These are phyloP conservation scores for Camelus bactrianus DNA, from an alignment of 2,113 vertebrate genomes.

Conservation along the genomic window DNA sequence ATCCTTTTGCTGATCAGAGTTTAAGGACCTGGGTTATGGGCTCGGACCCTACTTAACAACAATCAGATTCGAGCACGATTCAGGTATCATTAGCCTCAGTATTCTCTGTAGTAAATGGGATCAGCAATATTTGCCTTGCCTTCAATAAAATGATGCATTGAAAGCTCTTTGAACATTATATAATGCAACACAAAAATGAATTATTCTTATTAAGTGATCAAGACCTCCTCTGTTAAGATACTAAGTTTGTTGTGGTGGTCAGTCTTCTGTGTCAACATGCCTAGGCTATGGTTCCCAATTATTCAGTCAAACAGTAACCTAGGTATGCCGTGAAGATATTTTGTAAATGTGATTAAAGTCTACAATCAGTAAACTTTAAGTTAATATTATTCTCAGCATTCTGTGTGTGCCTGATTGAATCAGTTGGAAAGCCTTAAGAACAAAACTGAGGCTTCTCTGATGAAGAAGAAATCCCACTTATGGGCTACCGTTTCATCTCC, in stretches of 20 bases:
- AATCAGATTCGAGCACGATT: not conserved
- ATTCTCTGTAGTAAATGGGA: not conserved
- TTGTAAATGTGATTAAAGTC: not conserved
- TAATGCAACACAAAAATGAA: not conserved
- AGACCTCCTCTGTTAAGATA: not conserved
- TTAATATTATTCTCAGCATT: not conserved
- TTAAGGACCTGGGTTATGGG: not conserved
- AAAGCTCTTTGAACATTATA: not conserved
- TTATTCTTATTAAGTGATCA: not conserved
- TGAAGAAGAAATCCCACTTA: not conserved
- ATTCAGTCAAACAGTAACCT: not conserved
- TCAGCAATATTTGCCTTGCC: not conserved
- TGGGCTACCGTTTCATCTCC: not conserved
- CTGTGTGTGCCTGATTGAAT: not conserved
- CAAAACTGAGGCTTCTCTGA: not conserved
- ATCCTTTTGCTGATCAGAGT: not conserved
- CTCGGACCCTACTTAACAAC: not conserved
- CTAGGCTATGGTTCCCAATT: not conserved
- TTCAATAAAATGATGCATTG: not conserved
- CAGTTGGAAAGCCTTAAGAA: not conserved
- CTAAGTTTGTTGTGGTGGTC: not conserved
- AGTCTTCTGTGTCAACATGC: not conserved
- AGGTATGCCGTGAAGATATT: not conserved
- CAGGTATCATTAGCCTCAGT: not conserved
- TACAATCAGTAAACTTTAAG: not conserved